Evolutionary conservation across 1,140 invertebrate genomes (phyloP), one percentile per base, ranked within the genome.

Genomic region (Drosophila kikkawai): DNA sequence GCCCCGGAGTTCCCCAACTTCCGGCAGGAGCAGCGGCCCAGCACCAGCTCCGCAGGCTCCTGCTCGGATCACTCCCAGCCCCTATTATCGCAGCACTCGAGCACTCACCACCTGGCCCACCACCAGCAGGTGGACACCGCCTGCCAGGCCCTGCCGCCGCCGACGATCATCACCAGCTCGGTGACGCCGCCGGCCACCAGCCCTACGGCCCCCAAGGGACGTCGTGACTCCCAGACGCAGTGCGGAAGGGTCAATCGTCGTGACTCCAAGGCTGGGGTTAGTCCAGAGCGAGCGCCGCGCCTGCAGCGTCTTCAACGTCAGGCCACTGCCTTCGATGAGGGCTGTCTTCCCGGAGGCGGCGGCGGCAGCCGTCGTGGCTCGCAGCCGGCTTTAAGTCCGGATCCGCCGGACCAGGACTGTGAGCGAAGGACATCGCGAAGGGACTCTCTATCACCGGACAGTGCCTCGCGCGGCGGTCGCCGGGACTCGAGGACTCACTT

Each of bases 281-380:
- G 95, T 85, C 95, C 95, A 36, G 96, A 97, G 92, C 94, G 95
- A 9, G 94, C 95, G 26, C 94, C 95, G 3, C 95, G 96, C 85
- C 93, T 96, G 45, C 95, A 96, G 56, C 94, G 97, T 55, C 93
- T 98, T 50, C 96, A 96, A 80, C 94, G 97, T 44, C 97, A 98
- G 93, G 96, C 96, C 11, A 97, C 97, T 7, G 96, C 97, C 45
- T 97, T 97, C 92, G 97, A 98, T 93, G 97, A 98, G 92, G 96
- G 95, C 58, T 95, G 93, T 50, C 93, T 96, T 60, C 96, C 96
- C 34, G 96, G 96, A 15, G 95, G 48, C 12, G 95, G 95, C 15
- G 95, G 48, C 19, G 95, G 95, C 34, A 94, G 95, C 17, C 94
- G 97, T 48, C 93, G 96, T 41, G 96, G 95, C 32, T 96, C 96